Percentiles rank a stretch among this genome's conserved stretches.
phyloP scores from a whole-genome alignment of 2,797 vertebrate species.

The Sebastes paucispinis region DNA sequence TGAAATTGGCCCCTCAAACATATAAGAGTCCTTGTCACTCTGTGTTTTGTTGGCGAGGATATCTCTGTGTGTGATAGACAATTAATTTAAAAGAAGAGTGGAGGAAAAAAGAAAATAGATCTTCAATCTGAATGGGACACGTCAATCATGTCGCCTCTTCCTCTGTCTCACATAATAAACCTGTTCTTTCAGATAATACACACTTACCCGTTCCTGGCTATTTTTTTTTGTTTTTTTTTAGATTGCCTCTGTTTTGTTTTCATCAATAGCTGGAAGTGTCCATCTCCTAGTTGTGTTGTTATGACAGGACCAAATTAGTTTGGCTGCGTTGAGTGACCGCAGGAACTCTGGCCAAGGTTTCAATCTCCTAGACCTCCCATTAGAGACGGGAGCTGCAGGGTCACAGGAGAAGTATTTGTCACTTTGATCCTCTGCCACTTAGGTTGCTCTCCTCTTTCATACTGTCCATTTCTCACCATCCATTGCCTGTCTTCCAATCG shows the following conservation, averaged over 20 bases:
- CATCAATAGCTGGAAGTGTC: constrained; percentile 29
- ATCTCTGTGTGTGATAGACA: constrained; percentile 6
- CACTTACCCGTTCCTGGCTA: neutral
- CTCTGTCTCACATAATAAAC: neutral
- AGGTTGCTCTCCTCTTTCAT: constrained; percentile 46
- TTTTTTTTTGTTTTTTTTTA: neutral
- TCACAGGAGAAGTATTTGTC: constrained; percentile 68
- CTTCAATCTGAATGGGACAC: constrained; percentile 38
- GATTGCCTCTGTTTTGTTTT: constrained; percentile 9
- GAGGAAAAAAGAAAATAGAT: constrained; percentile 22
- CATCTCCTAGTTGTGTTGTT: constrained; percentile 54
- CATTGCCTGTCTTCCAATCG: constrained; percentile 4
- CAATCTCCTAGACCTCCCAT: constrained; percentile 65
- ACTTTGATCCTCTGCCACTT: constrained; percentile 70
- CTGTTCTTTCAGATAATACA: constrained; percentile 3
- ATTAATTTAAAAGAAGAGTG: constrained; percentile 37
- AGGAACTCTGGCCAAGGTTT: constrained; percentile 67
- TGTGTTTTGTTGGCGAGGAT: neutral
- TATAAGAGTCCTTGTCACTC: constrained; percentile 13
- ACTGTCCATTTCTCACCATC: constrained; percentile 19
- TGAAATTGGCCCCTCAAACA: constrained; percentile 38
- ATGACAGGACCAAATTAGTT: constrained; percentile 73
- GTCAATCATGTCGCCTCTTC: constrained; percentile 20
- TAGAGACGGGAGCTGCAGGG: constrained; percentile 60
- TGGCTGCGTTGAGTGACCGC: constrained; percentile 56